Conservation (phyloP, 2,888 invertebrate species). For the Brachyopa scutellaris region DNA sequence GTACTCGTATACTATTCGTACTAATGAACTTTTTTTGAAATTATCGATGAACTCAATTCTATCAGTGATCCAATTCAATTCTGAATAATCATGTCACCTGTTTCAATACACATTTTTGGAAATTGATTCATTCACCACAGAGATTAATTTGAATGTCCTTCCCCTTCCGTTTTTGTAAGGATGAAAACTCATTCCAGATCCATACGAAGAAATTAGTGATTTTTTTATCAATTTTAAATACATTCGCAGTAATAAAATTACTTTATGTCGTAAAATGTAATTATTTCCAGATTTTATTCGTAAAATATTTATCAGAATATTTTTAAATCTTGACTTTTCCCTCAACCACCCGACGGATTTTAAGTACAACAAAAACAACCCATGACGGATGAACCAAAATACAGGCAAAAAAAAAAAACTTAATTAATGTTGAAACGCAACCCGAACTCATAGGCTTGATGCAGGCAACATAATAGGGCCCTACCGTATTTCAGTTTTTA, state of each 20-base stretch:
- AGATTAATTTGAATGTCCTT: not conserved
- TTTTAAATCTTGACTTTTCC: conserved; percentile 36
- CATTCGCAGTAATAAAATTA: too few relatives aligned
- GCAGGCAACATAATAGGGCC: conserved; percentile 31
- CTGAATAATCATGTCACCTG: too few relatives aligned
- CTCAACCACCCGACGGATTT: too few relatives aligned
- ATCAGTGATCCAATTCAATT: too few relatives aligned
- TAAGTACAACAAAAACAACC: not conserved
- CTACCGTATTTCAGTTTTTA: conserved; percentile 50
- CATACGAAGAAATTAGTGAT: too few relatives aligned
- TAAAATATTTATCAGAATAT: conserved; percentile 32
- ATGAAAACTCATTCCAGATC: too few relatives aligned
- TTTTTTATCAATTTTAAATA: too few relatives aligned
- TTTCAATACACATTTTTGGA: too few relatives aligned
- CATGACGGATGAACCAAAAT: not conserved
- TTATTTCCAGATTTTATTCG: conserved; percentile 29
- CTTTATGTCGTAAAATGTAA: conserved; percentile 32
- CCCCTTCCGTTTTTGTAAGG: too few relatives aligned
- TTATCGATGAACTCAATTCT: too few relatives aligned
- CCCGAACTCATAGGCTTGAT: conserved; percentile 22
- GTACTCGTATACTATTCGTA: too few relatives aligned
- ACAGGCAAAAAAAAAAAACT: conserved; percentile 29
- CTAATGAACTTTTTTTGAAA: too few relatives aligned
- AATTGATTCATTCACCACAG: not conserved
- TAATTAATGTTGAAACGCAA: conserved; percentile 58